Conservation (phyloP, 2,888 invertebrate species). For the Nemurella pictetii region DNA sequence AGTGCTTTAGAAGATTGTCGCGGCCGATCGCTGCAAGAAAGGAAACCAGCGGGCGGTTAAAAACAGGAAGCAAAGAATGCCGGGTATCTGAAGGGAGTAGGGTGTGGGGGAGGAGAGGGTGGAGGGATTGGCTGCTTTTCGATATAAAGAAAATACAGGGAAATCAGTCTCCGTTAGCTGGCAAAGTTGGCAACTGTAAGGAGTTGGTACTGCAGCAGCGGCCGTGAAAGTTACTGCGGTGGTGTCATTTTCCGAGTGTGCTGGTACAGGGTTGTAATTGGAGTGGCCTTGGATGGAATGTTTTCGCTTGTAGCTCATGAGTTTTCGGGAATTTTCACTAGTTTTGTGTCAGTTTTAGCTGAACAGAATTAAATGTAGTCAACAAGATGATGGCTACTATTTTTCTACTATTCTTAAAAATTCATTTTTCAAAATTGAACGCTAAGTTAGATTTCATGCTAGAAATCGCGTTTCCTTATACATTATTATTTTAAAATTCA, state of each 20-base stretch:
- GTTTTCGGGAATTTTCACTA: too few species aligned
- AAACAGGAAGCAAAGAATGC: constrained; percentile 28
- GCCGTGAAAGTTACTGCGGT: background rate
- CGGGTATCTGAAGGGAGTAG: constrained; percentile 11
- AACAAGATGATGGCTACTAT: too few species aligned
- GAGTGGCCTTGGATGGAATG: too few species aligned
- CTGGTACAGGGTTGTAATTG: too few species aligned
- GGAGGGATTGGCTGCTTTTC: constrained; percentile 33
- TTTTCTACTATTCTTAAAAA: too few species aligned
- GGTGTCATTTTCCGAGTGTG: background rate
- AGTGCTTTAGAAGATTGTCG: background rate
- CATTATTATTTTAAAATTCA: too few species aligned
- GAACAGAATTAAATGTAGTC: too few species aligned
- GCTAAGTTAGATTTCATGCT: too few species aligned
- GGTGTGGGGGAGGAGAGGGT: constrained; percentile 34
- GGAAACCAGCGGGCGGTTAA: constrained; percentile 36
- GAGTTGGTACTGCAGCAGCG: background rate
- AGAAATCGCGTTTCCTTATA: too few species aligned
- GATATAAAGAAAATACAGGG: constrained; percentile 16
- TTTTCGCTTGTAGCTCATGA: too few species aligned
- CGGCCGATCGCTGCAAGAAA: background rate
- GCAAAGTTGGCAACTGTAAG: background rate
- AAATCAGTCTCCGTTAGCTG: constrained; percentile 6
- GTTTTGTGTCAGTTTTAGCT: too few species aligned
- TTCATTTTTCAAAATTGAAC: too few species aligned